Evolutionary conservation across 1,140 invertebrate species (phyloP), one percentile per base, ranked within the genome.

Genomic region (Papilio machaon): DNA sequence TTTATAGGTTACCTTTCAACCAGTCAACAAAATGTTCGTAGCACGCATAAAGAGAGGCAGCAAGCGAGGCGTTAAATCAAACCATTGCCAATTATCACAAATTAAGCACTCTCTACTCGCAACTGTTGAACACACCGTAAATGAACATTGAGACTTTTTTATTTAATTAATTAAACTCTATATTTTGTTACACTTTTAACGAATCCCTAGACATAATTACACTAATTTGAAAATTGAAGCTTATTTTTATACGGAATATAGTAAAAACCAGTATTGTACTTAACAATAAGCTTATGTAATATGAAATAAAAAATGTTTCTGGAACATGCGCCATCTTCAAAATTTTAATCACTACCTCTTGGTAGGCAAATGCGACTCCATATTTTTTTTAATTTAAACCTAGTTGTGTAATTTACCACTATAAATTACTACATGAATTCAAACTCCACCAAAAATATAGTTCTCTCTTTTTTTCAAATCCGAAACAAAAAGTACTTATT

Each of bases 51-150:
- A 60, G n/a, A 67, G 60, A 67, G 60, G 30, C 64, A 64, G 60
- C 60, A 38, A 70, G 64, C 64, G 64, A 38, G 64, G 64, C 64
- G 30, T 35, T 70, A 70, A 70, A 10, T 35, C 64, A 70, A 70
- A 70, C 64, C 38, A 30, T 38, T 70, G 64, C 64, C 64, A 70
- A 70, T 70, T 70, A 35, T 70, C 30, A 70, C 64, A 70, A 70
- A 70, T 70, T 35, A 70, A 70, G 13, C 23, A 52, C 17, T 58
- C 23, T 23, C 23, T 8, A 70, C 30, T 70, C 30, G 64, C 64
- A 70, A 70, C 30, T 38, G 58, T 23, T 60, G 64, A 70, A 13
- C 30, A 35, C 64, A 15, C 64, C 30, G 15, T 23, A 38, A 38
- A 70, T 70, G 23, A 70, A 70, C 64, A 5, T 35, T 35, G 11